Evolutionary conservation across 2,888 invertebrate genomes (phyloP), one percentile per base, ranked within the genome.

Genomic region (Acanthosoma haemorrhoidale): DNA sequence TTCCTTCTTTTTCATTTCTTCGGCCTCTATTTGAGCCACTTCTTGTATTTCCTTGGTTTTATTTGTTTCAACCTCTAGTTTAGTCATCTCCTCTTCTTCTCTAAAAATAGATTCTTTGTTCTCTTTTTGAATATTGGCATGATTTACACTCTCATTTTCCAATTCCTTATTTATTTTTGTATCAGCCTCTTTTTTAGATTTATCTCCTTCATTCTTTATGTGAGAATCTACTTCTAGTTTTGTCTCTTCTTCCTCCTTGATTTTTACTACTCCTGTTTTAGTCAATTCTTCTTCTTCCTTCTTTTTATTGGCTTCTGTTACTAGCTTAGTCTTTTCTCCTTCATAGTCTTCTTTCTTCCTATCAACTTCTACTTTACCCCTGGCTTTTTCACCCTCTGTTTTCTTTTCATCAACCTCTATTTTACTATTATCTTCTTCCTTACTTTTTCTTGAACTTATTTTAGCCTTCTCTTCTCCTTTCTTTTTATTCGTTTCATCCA

Each of bases 161-260:
- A 41, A 31, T 32, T 59, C 57, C 38, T 38, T 31, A n/a, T 58
- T 63, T 60, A 57, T 9, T 9, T 69, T 63, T 9, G 32, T 60
- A 59, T 39, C 72, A 69, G 15, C 58, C 66, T 38, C 72, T 69
- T 18, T 70, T 36, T 41, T 72, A 57, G 18, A 18, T 70, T 51
- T 67, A 36, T 41, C 68, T 39, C 32, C 25, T 51, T 16, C 18
- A 29, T 67, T 68, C 25, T 39, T 61, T 9, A 18, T 67, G 16
- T n/a, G n/a, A n/a, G n/a, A n/a, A n/a, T 38, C 38, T 11, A 15
- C 68, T 69, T 68, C 61, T 43, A 18, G 9, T 43, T 38, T 59
- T n/a, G 25, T 51, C 31, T 60, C 36, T 66, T 71, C 39, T 29
- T 38, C 59, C 64, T 41, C 16, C 16, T 4, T 21, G n/a, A 16